Conservation (phyloP, 1,140 invertebrate genomes). For the Frieseomelitta varia region DNA sequence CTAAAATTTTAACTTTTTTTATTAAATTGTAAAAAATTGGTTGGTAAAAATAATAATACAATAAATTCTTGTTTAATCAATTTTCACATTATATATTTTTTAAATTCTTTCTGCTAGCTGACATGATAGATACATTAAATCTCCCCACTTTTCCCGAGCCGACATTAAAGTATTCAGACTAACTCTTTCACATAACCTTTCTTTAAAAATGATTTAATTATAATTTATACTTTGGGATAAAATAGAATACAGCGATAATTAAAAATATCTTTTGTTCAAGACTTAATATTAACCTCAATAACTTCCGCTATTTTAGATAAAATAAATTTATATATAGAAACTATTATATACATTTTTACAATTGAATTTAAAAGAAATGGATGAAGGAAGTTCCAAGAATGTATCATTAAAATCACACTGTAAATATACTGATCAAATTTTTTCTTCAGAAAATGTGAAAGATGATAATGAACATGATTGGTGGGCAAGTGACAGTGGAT, state of each 20-base stretch:
- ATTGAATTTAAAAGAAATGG: slow-evolving; percentile 57
- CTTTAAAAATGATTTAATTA: slow-evolving; percentile 4
- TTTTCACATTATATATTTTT: not conserved
- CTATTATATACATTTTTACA: not conserved
- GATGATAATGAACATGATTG: slow-evolving; percentile 78
- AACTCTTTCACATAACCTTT: slow-evolving; percentile 31
- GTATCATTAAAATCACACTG: slow-evolving; percentile 54
- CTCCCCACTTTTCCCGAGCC: slow-evolving; percentile 17
- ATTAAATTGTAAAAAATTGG: not conserved
- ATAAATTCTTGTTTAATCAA: not conserved
- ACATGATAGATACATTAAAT: not conserved
- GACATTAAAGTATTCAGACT: slow-evolving; percentile 15
- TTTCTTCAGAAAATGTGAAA: slow-evolving; percentile 43
- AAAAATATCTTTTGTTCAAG: not conserved
- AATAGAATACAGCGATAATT: not conserved
- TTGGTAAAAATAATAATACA: not conserved
- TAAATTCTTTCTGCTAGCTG: not conserved
- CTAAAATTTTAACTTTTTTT: not conserved
- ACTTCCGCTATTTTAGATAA: not conserved
- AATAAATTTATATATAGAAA: slow-evolving; percentile 13
- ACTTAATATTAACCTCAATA: not conserved
- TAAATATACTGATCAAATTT: slow-evolving; percentile 45
- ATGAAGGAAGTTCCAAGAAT: slow-evolving; percentile 59
- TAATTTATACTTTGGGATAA: not conserved
- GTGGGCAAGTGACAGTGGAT: slow-evolving; percentile 80